A percentile compares a stretch with the other conserved stretches of the same genome.
These are phyloP conservation scores for Drosophila multiciliata DNA, from an alignment of 2,888 invertebrate species.

Conservation along the genomic window DNA sequence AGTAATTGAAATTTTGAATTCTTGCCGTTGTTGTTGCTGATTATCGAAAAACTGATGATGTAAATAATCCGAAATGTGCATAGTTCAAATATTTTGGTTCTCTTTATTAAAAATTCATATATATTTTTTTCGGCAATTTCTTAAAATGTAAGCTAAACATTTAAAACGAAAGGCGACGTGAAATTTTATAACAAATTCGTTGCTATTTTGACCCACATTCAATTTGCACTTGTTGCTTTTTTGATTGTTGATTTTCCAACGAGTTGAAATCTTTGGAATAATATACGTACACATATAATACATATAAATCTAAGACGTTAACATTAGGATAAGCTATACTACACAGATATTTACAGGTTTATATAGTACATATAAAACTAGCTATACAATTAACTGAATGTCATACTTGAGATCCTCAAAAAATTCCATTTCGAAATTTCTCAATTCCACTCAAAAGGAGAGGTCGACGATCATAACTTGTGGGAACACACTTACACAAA, in stretches of 20 bases:
- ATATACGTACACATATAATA: conserved; percentile 55
- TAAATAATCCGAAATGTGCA: conserved; percentile 59
- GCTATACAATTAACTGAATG: conserved; percentile 76
- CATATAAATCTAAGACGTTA: conserved; percentile 43
- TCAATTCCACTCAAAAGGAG: conserved; percentile 75
- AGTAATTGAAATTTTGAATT: conserved; percentile 67
- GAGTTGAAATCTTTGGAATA: conserved; percentile 60
- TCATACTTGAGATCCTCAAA: conserved; percentile 80
- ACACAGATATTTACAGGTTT: conserved; percentile 39
- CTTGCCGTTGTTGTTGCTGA: conserved; percentile 29
- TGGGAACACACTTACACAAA: conserved; percentile 17
- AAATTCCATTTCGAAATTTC: conserved; percentile 66
- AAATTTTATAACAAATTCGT: conserved; percentile 60
- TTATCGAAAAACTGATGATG: conserved; percentile 47
- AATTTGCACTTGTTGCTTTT: conserved; percentile 27
- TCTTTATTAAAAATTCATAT: conserved; percentile 63
- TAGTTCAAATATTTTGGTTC: conserved; percentile 63
- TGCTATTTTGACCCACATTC: conserved; percentile 23
- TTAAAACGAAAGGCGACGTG: conserved; percentile 60
- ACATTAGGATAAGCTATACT: conserved; percentile 60
- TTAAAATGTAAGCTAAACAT: conserved; percentile 50
- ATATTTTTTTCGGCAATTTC: conserved; percentile 22
- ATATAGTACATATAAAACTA: conserved; percentile 32
- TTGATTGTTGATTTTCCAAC: conserved; percentile 15
- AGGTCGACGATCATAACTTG: conserved; percentile 41